A percentile compares a stretch with the other conserved stretches of the same genome.
Evolutionary conservation across 2,113 vertebrate genomes (phyloP).

Genomic region (Marmota flaviventris): DNA sequence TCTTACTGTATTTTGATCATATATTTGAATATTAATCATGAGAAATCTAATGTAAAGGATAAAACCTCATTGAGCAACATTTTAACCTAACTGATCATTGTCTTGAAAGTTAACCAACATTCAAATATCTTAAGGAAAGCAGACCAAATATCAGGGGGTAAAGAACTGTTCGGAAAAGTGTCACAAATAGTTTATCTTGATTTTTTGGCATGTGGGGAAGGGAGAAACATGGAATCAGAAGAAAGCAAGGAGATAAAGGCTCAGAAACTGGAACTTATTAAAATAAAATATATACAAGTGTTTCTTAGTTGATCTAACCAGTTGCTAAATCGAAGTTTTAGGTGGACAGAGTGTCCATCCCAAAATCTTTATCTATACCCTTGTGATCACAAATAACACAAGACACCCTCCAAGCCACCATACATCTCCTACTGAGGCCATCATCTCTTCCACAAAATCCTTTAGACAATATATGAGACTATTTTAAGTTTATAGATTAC

Average conservation of each 20-base stretch:
- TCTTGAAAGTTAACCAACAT: conserved; percentile 14
- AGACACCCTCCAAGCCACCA: accelerated
- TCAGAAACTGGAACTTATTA: not conserved
- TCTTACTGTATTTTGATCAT: not conserved
- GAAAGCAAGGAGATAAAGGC: not conserved
- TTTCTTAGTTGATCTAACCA: not conserved
- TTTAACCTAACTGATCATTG: not conserved
- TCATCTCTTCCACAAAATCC: not conserved
- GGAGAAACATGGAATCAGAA: not conserved
- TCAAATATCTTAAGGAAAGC: conserved; percentile 3
- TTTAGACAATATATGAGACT: not conserved
- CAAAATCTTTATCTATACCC: not conserved
- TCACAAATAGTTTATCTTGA: not conserved
- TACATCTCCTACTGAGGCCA: not conserved
- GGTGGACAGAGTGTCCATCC: not conserved
- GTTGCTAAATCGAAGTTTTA: no score
- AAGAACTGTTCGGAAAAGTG: not conserved
- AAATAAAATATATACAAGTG: not conserved
- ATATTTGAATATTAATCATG: not conserved
- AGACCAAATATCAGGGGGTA: not conserved
- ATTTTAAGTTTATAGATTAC: not conserved
- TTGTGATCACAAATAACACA: not conserved
- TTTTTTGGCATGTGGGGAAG: not conserved
- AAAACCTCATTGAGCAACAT: not conserved
- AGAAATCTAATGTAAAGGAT: not conserved